Evolutionary conservation across 2,888 invertebrate genomes (phyloP).

Genomic region (Melanophora roralis): DNA sequence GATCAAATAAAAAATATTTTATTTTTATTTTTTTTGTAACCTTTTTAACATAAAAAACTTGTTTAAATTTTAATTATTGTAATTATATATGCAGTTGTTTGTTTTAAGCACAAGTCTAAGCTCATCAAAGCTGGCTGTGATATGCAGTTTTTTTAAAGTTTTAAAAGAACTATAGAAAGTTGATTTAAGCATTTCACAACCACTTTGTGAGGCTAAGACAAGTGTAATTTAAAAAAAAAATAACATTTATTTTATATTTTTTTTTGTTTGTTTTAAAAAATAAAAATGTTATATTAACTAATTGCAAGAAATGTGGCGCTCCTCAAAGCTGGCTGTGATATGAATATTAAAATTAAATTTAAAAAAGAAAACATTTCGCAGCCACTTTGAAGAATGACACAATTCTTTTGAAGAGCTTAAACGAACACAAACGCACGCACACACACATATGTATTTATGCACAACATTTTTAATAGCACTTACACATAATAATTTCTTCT

Average conservation of each 20-base stretch:
- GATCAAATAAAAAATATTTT: slow-evolving; percentile 60
- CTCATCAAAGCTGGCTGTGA: slow-evolving; percentile 99
- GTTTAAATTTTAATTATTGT: neutral
- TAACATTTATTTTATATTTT: slow-evolving; percentile 11
- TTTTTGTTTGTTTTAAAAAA: neutral
- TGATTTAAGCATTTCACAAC: slow-evolving; percentile 84
- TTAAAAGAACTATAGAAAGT: slow-evolving; percentile 56
- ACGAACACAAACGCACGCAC: slow-evolving; percentile 18
- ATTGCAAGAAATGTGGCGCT: slow-evolving; percentile 80
- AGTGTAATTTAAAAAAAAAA: slow-evolving; percentile 57
- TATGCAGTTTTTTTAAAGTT: slow-evolving; percentile 80
- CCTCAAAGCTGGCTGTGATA: slow-evolving; percentile 99
- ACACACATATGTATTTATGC: neutral
- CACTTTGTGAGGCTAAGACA: slow-evolving; percentile 85
- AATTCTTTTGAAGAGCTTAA: slow-evolving; percentile 68
- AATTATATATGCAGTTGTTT: neutral
- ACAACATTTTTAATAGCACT: no score
- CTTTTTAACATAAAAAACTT: no score
- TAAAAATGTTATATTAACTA: slow-evolving; percentile 24
- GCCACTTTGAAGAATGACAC: slow-evolving; percentile 90
- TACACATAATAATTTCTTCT: neutral
- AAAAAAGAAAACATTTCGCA: slow-evolving; percentile 85
- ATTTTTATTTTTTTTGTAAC: no score
- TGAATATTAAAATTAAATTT: slow-evolving; percentile 78
- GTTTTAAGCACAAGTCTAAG: slow-evolving; percentile 76